Evolutionary conservation across 2,888 invertebrate genomes (phyloP), one percentile per base, ranked within the genome.

Genomic region (Epinotia bilunana): DNA sequence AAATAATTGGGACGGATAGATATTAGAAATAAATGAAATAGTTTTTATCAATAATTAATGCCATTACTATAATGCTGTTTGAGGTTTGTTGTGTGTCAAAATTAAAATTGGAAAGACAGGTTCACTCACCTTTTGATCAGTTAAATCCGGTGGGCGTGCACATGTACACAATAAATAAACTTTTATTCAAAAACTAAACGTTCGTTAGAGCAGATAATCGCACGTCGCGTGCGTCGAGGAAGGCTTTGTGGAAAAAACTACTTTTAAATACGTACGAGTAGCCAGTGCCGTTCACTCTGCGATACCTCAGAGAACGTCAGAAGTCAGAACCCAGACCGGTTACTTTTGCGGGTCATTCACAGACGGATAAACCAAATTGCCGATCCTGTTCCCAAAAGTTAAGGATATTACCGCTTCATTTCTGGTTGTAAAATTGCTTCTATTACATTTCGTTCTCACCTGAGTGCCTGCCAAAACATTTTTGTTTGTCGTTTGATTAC

Each of bases 191-290:
- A 74, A 70, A 74, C 63, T 58, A 53, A 60, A 68, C 23, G 3
- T n/a, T 62, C 57, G 62, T n/a, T 53, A 53, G 28, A n/a, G 63
- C 55, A 11, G 62, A 12, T 39, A 68, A 57, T 70, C 49, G 53
- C 23, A 49, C 65, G 75, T 74, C 77, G 80, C 82, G 83, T 83
- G 83, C 83, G 82, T 78, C 75, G 74, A 55, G 73, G 74, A 73
- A 82, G 83, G 80, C 83, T 82, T 68, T 78, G 76, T 76, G 76
- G 76, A 76, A 77, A 77, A 78, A 78, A 83, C 83, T 83, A 83
- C 78, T 74, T 74, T 58, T 58, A 60, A 74, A 74, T 65, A 76
- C 76, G 58, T n/a, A n/a, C 13, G 69, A 76, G 78, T 76, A 76
- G 76, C 74, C 77, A 69, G 76, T 69, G 76, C 81, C 82, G 76